phyloP scores from a whole-genome alignment of 1,140 invertebrate genomes.

The Zaprionus kolodkinae region DNA sequence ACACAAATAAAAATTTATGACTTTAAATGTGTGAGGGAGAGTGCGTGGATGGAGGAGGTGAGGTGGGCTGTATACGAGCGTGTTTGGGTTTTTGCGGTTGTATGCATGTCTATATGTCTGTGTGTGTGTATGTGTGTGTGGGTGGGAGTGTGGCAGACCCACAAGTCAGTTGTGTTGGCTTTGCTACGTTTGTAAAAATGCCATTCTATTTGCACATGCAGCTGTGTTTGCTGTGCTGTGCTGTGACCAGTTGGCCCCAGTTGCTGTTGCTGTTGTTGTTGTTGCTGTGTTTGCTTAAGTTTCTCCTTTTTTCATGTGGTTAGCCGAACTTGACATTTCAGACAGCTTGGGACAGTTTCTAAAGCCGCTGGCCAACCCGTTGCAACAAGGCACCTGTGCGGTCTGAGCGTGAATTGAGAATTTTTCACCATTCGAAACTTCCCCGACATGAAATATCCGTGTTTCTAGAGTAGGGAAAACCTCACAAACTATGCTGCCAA shows the following conservation, averaged over 20 bases:
- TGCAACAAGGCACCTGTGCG: neutral
- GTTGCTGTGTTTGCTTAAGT: constrained; percentile 9
- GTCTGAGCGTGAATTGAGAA: neutral
- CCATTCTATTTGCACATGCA: constrained; percentile 60
- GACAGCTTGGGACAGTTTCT: constrained; percentile 20
- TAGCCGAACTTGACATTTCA: constrained; percentile 33
- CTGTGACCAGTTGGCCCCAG: neutral
- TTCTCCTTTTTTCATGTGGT: constrained; percentile 14
- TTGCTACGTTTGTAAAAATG: constrained; percentile 43
- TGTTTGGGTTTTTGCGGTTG: constrained; percentile 1
- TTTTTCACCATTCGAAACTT: neutral
- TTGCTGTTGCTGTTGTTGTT: neutral
- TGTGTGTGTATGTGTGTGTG: constrained; percentile 1
- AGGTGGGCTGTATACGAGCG: neutral
- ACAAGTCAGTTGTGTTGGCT: constrained; percentile 48
- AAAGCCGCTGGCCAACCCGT: constrained; percentile 11
- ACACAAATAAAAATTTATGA: constrained; percentile 81
- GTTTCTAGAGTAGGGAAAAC: neutral
- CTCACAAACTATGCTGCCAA: no score
- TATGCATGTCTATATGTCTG: constrained; percentile 7
- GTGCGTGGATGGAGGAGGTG: constrained; percentile 3
- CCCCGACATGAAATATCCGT: neutral
- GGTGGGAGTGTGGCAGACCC: constrained; percentile 41
- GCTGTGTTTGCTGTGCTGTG: constrained; percentile 30
- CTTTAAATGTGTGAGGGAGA: constrained; percentile 61